phyloP scores from a whole-genome alignment of 1,140 invertebrate genomes.

The Nymphalis io region DNA sequence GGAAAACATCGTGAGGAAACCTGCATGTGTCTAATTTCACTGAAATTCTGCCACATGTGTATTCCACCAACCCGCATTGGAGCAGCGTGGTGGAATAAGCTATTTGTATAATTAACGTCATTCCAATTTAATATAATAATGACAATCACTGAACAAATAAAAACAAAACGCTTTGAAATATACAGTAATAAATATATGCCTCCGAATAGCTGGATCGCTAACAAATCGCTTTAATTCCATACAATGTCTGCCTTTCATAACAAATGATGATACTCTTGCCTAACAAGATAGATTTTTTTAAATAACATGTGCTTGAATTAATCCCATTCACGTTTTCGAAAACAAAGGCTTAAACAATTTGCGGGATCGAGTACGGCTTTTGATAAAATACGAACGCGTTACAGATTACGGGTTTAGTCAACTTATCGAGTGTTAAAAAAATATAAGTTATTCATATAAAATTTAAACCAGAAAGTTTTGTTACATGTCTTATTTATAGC shows the following conservation, averaged over 20 bases:
- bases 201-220: background rate
- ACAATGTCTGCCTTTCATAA: constrained; percentile 47
- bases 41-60: too few species aligned
- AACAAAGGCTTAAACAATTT: constrained; percentile 74
- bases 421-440: background rate
- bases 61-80: too few species aligned
- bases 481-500: background rate
- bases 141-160: background rate
- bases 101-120: too few species aligned
- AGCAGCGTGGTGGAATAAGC: too few species aligned
- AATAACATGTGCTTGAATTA: constrained; percentile 60
- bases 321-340: constrained; percentile 49
- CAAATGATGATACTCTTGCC: constrained; percentile 65
- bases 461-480: background rate
- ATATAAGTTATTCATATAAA: too few species aligned
- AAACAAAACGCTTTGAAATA: background rate
- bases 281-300: constrained; percentile 71
- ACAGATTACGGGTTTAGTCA: constrained; percentile 25
- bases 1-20: too few species aligned
- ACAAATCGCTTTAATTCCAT: constrained; percentile 30
- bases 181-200: background rate
- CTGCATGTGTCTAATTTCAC: too few species aligned
- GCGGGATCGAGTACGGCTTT: constrained; percentile 51
- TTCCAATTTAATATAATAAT: background rate
- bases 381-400: constrained; percentile 50